Evolutionary conservation across 2,888 invertebrate species (phyloP), one percentile per base, ranked within the genome.

Genomic region (Himalopsyche japonica): DNA sequence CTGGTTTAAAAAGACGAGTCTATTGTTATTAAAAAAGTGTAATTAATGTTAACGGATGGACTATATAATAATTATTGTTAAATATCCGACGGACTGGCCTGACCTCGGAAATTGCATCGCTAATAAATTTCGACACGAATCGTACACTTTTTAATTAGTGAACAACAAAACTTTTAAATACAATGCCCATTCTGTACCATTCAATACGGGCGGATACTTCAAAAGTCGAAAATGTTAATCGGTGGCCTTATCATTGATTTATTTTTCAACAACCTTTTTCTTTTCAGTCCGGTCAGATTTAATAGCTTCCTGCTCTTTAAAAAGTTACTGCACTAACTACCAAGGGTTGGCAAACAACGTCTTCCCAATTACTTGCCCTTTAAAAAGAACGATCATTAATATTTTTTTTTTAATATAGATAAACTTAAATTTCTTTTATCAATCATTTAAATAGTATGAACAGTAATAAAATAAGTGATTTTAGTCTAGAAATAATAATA

Each of bases 41-140:
- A 8, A 70, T 27, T 24, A 27, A 15, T 24, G 15, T 27, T 27
- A 70, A 70, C 70, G 70, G 70, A 70, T 70, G 70, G 70, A 12
- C 20, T 30, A 20, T 27, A 30, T 30, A 30, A 30, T 30, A 70
- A 12, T 15, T 70, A 30, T 30, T 70, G 20, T 70, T 70, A 20
- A 27, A 70, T 70, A 30, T 70, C 70, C 30, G 30, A 70, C 15
- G 32, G 49, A 49, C 15, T 30, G 18, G 30, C n/a, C 30, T 47
- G 48, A 49, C 49, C 49, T 79, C 79, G 79, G 79, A 79, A 48
- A 49, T 79, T 79, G 79, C 79, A 49, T 49, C 49, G 48, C 79
- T 47, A 79, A 49, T 79, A 30, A 49, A 32, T 49, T 79, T 79
- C 79, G 79, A 47, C 79, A 79, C 79, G 79, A 48, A 49, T 79